Evolutionary conservation across 2,113 vertebrate genomes (phyloP), one percentile per base, ranked within the genome.

Genomic region (Brachionichthys hirsutus): DNA sequence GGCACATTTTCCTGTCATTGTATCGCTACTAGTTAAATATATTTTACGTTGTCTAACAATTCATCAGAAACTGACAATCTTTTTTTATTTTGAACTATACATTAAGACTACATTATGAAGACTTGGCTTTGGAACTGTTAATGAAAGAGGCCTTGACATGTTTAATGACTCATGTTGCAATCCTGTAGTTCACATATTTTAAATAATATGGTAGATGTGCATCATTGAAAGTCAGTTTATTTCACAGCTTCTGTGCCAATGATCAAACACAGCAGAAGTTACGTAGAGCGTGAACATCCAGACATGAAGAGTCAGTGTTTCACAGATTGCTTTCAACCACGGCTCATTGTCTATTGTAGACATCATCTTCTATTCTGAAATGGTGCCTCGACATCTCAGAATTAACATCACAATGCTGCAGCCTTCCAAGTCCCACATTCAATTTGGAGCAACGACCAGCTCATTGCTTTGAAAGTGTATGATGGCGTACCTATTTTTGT

Each of bases 151-250:
- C 36, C 20, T 40, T 13, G 58, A 60, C 54, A 46, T 75, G 15
- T 48, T 63, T 56, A 13, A 62, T 72, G 57, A 47, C 55, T 67
- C 53, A 52, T 68, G 54, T 72, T 67, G 62, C 15, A 65, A 46
- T 70, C 48, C 40, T 68, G 49, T 35, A 46, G 18, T 74, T 78
- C 58, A 67, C 70, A 80, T 62, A 61, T 69, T 63, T 71, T 83
- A 77, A 65, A 70, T 81, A 70, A 67, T 65, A 62, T n/a, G n/a
- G n/a, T n/a, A n/a, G n/a, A n/a, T 34, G 48, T 54, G 6, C 60
- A 49, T 60, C 48, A 53, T 50, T 48, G 45, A 83, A 75, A 69
- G 61, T 75, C 70, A 80, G 68, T 82, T 67, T 75, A 50, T 41
- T 62, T 74, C 22, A 52, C 35, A 68, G 69, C 30, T 70, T 58